A percentile compares a stretch with the other conserved stretches of the same genome.
These are phyloP conservation scores for Zoanthus solanderi DNA, from an alignment of 92 coral and sea anemone genomes.

Conservation along the genomic window DNA sequence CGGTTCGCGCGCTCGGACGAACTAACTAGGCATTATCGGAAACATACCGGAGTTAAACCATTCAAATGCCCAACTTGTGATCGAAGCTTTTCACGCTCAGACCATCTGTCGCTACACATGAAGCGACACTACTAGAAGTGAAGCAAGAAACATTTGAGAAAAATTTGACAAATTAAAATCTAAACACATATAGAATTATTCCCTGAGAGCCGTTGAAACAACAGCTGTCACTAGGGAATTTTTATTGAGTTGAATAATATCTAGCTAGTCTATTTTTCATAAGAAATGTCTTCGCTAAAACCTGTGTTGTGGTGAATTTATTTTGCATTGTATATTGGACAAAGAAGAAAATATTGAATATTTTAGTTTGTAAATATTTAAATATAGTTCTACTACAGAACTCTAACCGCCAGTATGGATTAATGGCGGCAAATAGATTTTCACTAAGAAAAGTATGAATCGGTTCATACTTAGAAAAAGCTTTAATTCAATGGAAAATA, in stretches of 20 bases:
- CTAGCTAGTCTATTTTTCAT: conserved; percentile 43
- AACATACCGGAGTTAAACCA: conserved; percentile 97
- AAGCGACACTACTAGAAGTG: conserved; percentile 88
- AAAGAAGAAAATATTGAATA: background rate
- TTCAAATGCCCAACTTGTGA: conserved; percentile 98
- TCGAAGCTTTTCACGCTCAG: conserved; percentile 98
- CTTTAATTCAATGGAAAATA: background rate
- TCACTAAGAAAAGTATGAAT: conserved; percentile 21
- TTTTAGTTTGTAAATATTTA: conserved; percentile 29
- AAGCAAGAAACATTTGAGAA: conserved; percentile 35
- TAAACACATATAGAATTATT: conserved; percentile 32
- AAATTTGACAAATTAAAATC: conserved; percentile 18
- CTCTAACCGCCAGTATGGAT: conserved; percentile 12
- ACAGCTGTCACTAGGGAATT: conserved; percentile 17
- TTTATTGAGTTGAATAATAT: conserved; percentile 34
- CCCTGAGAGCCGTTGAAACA: conserved; percentile 6
- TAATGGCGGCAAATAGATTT: conserved; percentile 31
- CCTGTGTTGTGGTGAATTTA: background rate
- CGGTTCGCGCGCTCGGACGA: conserved; percentile 99
- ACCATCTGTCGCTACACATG: conserved; percentile 97
- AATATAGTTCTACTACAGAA: conserved; percentile 35
- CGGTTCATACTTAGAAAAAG: conserved; percentile 11
- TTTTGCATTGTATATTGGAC: background rate
- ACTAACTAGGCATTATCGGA: conserved; percentile 95
- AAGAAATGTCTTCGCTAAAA: background rate